Evolutionary conservation across 2,888 invertebrate species (phyloP), one percentile per base, ranked within the genome.

Genomic region (Agonopterix alstromeriana): DNA sequence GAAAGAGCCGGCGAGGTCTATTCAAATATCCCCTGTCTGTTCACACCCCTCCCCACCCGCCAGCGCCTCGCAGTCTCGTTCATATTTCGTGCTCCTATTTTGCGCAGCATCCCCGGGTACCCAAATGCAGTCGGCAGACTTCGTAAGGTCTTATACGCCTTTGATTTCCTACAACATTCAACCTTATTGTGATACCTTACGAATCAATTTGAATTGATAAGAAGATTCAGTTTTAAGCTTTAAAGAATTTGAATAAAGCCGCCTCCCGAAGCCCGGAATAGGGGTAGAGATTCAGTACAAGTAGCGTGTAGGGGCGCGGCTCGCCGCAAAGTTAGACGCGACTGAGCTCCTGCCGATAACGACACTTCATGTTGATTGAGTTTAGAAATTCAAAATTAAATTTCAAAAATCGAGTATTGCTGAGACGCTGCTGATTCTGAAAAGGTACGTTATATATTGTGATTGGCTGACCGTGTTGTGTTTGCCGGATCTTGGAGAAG

Each of bases 51-150:
- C 78, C 75, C 70, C 77, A 72, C 77, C 80, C 77, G 79, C 78
- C 80, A 82, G 87, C 88, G 86, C 87, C 89, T 84, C 77, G 89
- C 88, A 84, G 88, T 88, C 90, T 89, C 88, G 87, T 87, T 84
- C 83, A 89, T 85, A 87, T 88, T 89, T 85, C 83, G 87, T 83
- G 84, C 80, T 88, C 84, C 87, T 85, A 87, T 87, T 86, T 85
- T 87, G 88, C 90, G 90, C 90, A 90, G 90, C 90, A 89, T 90
- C 90, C 89, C 89, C 84, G 87, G 87, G 85, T 82, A 77, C 78
- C 76, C 73, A 82, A 84, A 77, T 78, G 77, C 82, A 82, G 79
- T 79, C 67, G 72, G 83, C 80, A 90, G 89, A 87, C 87, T 77
- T 77, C 72, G 65, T 63, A 82, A 76, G 53, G 74, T 63, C 77